Base-by-base conservation (phyloP, 2,113 vertebrate genomes). In the Odocoileus virginianus region DNA sequence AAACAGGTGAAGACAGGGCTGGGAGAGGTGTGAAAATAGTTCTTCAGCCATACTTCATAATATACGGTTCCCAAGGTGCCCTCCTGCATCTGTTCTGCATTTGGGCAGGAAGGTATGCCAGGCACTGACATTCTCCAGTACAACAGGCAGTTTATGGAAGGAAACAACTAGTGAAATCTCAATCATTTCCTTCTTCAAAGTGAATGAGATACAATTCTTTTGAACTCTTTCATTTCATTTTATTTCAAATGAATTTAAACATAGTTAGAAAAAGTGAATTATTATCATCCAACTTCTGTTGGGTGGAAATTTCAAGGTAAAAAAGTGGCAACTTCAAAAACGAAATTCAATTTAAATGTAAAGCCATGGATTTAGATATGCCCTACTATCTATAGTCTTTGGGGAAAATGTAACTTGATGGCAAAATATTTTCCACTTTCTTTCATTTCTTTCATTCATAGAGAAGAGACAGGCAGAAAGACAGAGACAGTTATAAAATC, bases 1-100 rank as follows among this genome's bases (percentile, higher is more conserved):
- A 97, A 97, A 96, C 97, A 98, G 98, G 95, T 98, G 97, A 98
- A 97, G 93, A 96, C 91, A 95, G 93, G 89, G 71, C 89, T 97
- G 89, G 57, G 89, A 97, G 93, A 97, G 74, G 96, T 87, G 87
- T 93, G 93, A 89, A 95, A 97, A 86, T 60, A 92, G 96, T 91
- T 92, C 96, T 95, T 93, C 93, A 98, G 91, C 79, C 95, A 83
- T 92, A 97, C 79, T 97, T 93, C 9, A 90, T 90, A 95, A 95
- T 90, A 55, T 52, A 74, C 19, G 16, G 89, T 21, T 95, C 97
- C 98, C 97, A 97, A 98, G 94, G 97, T 96, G 95, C 97, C 96
- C 89, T 93, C 84, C 94, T 87, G 55, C 98, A 98, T 98, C 97
- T 98, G 96, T 96, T 98, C 94, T 95, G 95, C 78, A 92, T 98